Base-by-base conservation (phyloP, 2,797 vertebrate species). In the Lithobates sylvaticus region DNA sequence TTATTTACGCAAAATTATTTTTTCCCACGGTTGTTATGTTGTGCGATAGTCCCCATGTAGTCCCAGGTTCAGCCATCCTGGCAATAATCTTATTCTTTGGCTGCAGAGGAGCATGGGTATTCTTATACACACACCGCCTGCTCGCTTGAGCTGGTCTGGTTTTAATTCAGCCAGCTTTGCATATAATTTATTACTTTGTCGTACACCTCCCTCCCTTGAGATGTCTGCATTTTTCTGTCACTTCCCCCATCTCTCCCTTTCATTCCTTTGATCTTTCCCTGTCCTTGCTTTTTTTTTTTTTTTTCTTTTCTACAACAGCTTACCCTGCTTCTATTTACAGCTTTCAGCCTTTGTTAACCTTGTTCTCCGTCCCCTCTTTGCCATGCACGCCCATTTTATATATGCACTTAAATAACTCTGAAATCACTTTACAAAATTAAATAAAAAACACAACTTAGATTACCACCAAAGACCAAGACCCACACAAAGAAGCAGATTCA, bases 111-210 rank as follows among this genome's bases (percentile, higher is more conserved):
- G 36, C 16, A n/a, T 44, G 76, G 47, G 26, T 58, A 61, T 70
- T 71, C 67, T 61, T 44, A 26, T 34, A 54, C 36, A 39, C 29
- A 32, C 21, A 50, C 58, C 21, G 61, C 36, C 21, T 47, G 50
- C n/a, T 47, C 72, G 21, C 34, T 76, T n/a, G 27, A 76, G 78
- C 44, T 32, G 78, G 84, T 86, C 72, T 86, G 84, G 64, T 81
- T 81, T 61, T 81, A 81, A 86, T 86, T 86, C 72, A 75, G 78
- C 64, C n/a, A 67, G 71, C 78, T 75, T 71, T 81, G 78, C 71
- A 81, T 86, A 86, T 86, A 86, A 86, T 81, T 85, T 86, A 86
- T 81, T 76, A 81, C 77, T 68, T 47, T 81, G 78, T 86, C 78
- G 44, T 86, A 72, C 78, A 54, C 84, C 79, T 64, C 78, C 72